These are phyloP conservation scores for Penaeus japonicus DNA, from an alignment of 1,140 invertebrate genomes.

Conservation along the genomic window DNA sequence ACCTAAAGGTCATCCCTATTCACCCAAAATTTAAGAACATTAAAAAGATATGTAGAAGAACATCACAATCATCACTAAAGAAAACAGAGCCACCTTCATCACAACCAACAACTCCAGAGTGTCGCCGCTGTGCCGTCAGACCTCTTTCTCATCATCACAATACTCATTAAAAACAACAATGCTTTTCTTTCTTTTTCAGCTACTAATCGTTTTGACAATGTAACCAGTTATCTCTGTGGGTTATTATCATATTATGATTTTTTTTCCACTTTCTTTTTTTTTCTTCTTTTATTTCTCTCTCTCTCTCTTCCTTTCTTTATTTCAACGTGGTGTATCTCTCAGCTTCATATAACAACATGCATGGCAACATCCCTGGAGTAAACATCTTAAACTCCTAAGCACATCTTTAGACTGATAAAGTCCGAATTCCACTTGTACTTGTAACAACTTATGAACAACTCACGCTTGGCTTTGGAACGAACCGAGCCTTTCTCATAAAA, in stretches of 20 bases:
- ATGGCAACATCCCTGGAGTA: too few species aligned
- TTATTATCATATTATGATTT: neutral
- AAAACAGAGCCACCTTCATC: neutral
- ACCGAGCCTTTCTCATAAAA: too few species aligned
- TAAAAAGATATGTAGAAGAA: neutral
- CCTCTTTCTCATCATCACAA: neutral
- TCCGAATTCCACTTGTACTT: too few species aligned
- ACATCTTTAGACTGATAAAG: too few species aligned
- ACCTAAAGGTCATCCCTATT: neutral
- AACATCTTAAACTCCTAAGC: too few species aligned
- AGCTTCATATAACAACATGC: neutral
- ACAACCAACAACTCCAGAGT: neutral
- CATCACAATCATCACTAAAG: neutral
- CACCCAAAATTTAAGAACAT: neutral
- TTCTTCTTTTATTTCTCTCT: neutral
- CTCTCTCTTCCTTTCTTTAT: neutral
- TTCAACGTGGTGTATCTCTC: neutral
- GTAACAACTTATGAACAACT: too few species aligned
- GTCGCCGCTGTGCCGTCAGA: neutral
- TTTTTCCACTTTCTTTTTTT: neutral
- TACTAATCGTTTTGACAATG: conserved; percentile 21
- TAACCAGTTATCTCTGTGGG: conserved; percentile 6
- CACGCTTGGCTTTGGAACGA: too few species aligned
- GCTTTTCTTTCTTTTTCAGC: conserved; percentile 33
- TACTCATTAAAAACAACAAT: neutral